A percentile compares a stretch with the other conserved stretches of the same genome.
Conservation (phyloP, 2,797 vertebrate species). For the Passerculus sandwichensis region DNA sequence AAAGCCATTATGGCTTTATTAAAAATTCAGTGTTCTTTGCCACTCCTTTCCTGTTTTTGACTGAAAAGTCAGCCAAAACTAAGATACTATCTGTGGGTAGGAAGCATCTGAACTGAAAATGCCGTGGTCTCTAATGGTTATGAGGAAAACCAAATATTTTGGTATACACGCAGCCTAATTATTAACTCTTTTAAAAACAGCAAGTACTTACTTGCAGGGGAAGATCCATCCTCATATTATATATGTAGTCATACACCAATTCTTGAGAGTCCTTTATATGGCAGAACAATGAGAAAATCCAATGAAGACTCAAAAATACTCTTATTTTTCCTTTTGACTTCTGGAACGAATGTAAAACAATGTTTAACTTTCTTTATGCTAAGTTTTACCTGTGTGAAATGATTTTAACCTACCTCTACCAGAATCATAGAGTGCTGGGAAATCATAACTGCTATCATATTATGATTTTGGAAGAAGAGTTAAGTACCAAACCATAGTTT, state of each 20-base stretch:
- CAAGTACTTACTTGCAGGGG: conserved; percentile 43
- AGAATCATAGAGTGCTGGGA: not conserved
- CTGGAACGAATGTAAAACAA: not conserved
- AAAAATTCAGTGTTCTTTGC: conserved; percentile 27
- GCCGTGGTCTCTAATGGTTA: conserved; percentile 8
- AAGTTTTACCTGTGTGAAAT: not conserved
- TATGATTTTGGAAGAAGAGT: not conserved
- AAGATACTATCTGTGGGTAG: conserved; percentile 47
- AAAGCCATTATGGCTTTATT: not conserved
- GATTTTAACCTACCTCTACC: not conserved
- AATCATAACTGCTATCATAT: not conserved
- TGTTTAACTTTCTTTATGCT: not conserved
- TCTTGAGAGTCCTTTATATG: not conserved
- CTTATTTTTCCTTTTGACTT: not conserved
- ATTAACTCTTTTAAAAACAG: conserved; percentile 31
- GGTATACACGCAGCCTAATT: not conserved
- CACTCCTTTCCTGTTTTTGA: conserved; percentile 56
- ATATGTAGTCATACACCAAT: not conserved
- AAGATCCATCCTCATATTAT: conserved; percentile 1
- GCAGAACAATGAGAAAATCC: not conserved
- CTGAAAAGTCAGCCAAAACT: conserved; percentile 15
- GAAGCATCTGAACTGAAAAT: conserved; percentile 41
- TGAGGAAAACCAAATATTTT: not conserved
- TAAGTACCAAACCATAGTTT: not conserved
- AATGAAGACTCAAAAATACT: not conserved